A percentile compares a stretch with the other conserved stretches of the same genome.
Evolutionary conservation across 2,113 vertebrate genomes (phyloP).

Genomic region (Poeciliopsis turrubarensis): DNA sequence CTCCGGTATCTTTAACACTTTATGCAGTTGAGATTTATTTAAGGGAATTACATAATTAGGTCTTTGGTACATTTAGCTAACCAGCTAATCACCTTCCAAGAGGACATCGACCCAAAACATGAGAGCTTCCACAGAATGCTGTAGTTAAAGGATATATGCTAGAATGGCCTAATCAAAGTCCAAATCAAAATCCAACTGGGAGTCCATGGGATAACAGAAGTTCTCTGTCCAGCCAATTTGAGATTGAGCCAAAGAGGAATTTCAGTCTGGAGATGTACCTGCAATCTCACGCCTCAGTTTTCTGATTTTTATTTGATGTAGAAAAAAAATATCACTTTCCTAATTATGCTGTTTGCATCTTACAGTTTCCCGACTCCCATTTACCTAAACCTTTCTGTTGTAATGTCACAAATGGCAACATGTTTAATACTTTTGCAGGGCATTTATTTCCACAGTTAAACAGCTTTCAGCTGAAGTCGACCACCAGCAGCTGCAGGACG

Average conservation of each 20-base stretch:
- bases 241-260: background rate
- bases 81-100: background rate
- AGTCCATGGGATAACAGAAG: background rate
- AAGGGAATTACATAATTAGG: no score
- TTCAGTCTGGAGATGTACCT: background rate
- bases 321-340: background rate
- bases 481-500: constrained; percentile 38
- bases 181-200: no score
- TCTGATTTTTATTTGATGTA: background rate
- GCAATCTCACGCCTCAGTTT: background rate
- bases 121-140: no score
- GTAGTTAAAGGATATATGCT: background rate
- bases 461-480: constrained; percentile 47
- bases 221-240: background rate
- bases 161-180: background rate
- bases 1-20: no score
- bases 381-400: background rate
- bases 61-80: no score
- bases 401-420: background rate
- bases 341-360: background rate
- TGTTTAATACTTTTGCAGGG: background rate
- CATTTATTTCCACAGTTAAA: constrained; percentile 9
- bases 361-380: background rate
- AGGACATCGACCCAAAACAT: background rate
- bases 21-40: no score